Percentiles rank a stretch among this genome's conserved stretches.
These are phyloP conservation scores for Tridacna crocea DNA, from an alignment of 2,888 invertebrate genomes.

Conservation along the genomic window DNA sequence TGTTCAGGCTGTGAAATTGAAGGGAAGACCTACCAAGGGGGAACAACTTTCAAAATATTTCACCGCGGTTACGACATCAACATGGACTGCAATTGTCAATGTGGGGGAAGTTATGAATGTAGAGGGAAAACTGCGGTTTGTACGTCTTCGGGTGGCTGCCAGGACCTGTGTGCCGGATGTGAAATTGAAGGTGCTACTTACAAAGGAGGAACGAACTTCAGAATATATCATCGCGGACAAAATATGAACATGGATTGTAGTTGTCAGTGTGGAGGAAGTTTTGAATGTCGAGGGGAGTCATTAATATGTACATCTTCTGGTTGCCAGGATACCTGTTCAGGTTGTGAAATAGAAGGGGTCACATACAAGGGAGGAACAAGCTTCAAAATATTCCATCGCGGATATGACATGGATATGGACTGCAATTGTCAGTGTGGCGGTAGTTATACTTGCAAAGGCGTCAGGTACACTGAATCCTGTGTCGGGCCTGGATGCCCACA, in stretches of 20 bases:
- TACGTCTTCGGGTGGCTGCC: slow-evolving; percentile 35
- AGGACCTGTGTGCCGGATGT: slow-evolving; percentile 51
- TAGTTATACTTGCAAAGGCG: slow-evolving; percentile 49
- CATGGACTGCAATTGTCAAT: slow-evolving; percentile 51
- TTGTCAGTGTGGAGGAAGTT: slow-evolving; percentile 60
- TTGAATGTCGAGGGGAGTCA: slow-evolving; percentile 50
- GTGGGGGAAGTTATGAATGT: slow-evolving; percentile 59
- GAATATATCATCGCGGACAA: slow-evolving; percentile 40
- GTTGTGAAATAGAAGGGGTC: slow-evolving; percentile 39
- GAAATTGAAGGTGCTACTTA: slow-evolving; percentile 46
- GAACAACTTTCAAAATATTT: slow-evolving; percentile 33
- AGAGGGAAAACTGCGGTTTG: slow-evolving; percentile 26
- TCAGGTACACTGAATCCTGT: slow-evolving; percentile 27
- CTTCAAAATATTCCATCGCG: slow-evolving; percentile 42
- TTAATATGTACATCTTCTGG: slow-evolving; percentile 45
- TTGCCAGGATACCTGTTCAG: slow-evolving; percentile 38
- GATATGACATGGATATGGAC: slow-evolving; percentile 43
- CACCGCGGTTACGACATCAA: slow-evolving; percentile 42
- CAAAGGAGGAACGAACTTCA: slow-evolving; percentile 46
- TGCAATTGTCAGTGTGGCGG: slow-evolving; percentile 59
- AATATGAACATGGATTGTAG: slow-evolving; percentile 58
- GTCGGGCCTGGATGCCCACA: slow-evolving; percentile 39
- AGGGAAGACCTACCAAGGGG: slow-evolving; percentile 32
- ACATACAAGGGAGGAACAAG: slow-evolving; percentile 36
- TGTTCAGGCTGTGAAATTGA: slow-evolving; percentile 50